Evolutionary conservation across 2,888 invertebrate species (phyloP), one percentile per base, ranked within the genome.

Genomic region (Parnassius mnemosyne): DNA sequence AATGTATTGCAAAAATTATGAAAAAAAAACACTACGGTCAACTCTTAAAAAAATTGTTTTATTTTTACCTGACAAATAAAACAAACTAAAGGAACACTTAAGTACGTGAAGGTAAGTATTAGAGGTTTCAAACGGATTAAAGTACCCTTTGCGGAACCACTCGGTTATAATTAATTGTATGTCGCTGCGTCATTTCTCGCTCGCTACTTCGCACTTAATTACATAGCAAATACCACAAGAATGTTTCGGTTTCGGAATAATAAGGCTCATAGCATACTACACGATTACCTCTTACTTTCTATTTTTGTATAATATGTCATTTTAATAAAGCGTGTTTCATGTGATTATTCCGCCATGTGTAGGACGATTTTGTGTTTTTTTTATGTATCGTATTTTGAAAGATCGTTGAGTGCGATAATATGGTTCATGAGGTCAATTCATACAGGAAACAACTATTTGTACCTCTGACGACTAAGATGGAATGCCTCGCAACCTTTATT

Each of bases 101-200:
- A 58, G 51, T 50, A 57, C n/a, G 41, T 47, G 53, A 34, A 63
- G 44, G 44, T 16, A 34, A 34, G 34, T 5, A 49, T 63, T 58
- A 54, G 53, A 9, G 44, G 50, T 50, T 63, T 34, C 59, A 46
- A 62, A 42, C 50, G 57, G 56, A 60, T 63, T 63, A 58, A 54
- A 58, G 50, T 58, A 53, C 58, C 57, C 53, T 54, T 54, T 58
- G 44, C 65, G 52, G 46, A 65, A 66, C 66, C 61, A 61, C 68
- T 65, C 54, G 56, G 59, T 34, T 64, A 58, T 77, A 76, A 82
- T 80, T 81, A 82, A 83, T 81, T 67, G 68, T 65, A 61, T 67
- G 75, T 75, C 72, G 66, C 68, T 63, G 68, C 75, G 70, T 78
- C 77, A 77, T 77, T 79, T 72, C 75, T 69, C 73, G 67, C 69